phyloP scores from a whole-genome alignment of 2,113 vertebrate species.

The Dicerorhinus sumatrensis region DNA sequence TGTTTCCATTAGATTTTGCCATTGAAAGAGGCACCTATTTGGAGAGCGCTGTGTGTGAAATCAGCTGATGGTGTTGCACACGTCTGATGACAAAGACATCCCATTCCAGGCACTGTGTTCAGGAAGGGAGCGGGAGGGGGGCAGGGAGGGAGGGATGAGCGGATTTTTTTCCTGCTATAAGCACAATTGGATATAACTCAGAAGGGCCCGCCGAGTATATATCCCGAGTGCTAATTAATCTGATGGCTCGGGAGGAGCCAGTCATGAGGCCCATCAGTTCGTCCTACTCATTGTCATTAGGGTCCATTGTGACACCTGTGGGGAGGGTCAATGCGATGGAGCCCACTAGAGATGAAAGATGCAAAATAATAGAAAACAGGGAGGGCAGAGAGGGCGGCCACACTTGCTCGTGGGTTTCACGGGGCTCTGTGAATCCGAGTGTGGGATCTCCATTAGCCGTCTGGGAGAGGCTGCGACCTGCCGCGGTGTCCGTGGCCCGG shows the following conservation, averaged over 20 bases:
- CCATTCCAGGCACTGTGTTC: neutral
- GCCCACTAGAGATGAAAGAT: constrained; percentile 58
- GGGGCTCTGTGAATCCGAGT: neutral
- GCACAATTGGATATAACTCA: constrained; percentile 46
- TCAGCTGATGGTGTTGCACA: constrained; percentile 68
- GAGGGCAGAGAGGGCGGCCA: constrained; percentile 45
- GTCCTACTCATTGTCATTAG: constrained; percentile 63
- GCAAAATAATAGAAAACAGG: constrained; percentile 16
- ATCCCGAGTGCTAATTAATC: constrained; percentile 65
- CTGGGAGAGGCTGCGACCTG: constrained; percentile 50
- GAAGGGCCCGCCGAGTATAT: constrained; percentile 51
- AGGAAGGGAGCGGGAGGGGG: neutral
- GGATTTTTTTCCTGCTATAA: constrained; percentile 72
- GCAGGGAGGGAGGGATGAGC: constrained; percentile 37
- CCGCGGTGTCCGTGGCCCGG: constrained; percentile 66
- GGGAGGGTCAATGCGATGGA: constrained; percentile 57
- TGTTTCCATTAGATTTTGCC: constrained; percentile 85
- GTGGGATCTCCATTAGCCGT: neutral
- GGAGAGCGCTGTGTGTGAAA: constrained; percentile 72
- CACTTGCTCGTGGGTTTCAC: constrained; percentile 41
- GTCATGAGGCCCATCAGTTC: constrained; percentile 48
- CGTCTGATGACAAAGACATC: constrained; percentile 74
- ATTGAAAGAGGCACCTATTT: constrained; percentile 80
- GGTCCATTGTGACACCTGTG: constrained; percentile 52
- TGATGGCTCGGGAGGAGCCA: constrained; percentile 46